Evolutionary conservation across 2,113 vertebrate genomes (phyloP).

Genomic region (Corynorhinus townsendii): DNA sequence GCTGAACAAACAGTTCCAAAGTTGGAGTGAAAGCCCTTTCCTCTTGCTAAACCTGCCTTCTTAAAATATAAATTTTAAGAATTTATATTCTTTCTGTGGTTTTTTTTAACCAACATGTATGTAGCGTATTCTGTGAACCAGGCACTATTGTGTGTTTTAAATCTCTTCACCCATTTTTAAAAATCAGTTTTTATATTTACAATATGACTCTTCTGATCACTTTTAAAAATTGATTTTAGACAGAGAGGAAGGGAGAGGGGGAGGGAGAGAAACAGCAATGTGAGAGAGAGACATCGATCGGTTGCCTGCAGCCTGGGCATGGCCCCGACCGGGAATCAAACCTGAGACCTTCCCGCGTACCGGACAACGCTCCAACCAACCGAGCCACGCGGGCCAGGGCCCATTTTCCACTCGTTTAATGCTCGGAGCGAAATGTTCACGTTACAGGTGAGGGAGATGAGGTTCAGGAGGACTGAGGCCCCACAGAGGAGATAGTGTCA

Average conservation of each 20-base stretch:
- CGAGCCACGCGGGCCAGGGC: too few relatives aligned
- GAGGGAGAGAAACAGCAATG: too few relatives aligned
- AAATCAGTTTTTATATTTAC: too few relatives aligned
- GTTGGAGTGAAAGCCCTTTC: neutral
- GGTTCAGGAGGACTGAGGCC: neutral
- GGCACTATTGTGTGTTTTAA: neutral
- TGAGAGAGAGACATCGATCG: too few relatives aligned
- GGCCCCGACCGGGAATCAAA: too few relatives aligned
- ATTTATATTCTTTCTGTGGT: neutral
- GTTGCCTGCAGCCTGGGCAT: too few relatives aligned
- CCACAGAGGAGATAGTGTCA: neutral
- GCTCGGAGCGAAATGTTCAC: fast-evolving
- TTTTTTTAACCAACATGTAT: neutral
- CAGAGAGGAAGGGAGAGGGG: too few relatives aligned
- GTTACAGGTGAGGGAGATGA: neutral
- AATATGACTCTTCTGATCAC: too few relatives aligned
- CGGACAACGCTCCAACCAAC: too few relatives aligned
- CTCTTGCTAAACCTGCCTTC: neutral
- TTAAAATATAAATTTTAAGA: neutral
- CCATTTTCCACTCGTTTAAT: neutral
- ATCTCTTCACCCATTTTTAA: too few relatives aligned
- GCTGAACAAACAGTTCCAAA: neutral
- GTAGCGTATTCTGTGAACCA: fast-evolving
- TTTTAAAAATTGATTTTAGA: too few relatives aligned
- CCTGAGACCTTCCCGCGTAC: too few relatives aligned